Evolutionary conservation across 30 jellyfish, hydroid and myxozoan genomes (phyloP).

Genomic region (Mastigias papua): DNA sequence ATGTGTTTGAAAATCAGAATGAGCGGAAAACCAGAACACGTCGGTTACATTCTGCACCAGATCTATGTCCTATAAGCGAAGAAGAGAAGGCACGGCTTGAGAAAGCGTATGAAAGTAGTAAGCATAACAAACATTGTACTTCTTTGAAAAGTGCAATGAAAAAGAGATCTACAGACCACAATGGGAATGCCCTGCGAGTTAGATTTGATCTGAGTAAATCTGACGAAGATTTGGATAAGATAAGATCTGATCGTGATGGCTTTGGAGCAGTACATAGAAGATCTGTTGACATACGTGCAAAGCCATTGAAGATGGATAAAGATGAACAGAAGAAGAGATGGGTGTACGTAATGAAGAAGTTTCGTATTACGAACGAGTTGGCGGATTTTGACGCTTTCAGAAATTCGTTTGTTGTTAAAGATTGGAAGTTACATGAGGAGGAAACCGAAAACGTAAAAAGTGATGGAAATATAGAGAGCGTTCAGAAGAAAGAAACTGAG

Average conservation of each 20-base stretch:
- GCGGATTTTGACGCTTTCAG: constrained; percentile 16
- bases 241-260: constrained; percentile 1
- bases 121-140: not conserved
- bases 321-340: constrained; percentile 31
- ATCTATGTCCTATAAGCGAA: not conserved
- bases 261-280: not conserved
- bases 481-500: not conserved
- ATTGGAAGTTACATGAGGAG: not conserved
- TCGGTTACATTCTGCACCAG: constrained; percentile 15
- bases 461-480: not conserved
- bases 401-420: not conserved
- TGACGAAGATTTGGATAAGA: not conserved
- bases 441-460: not conserved
- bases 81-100: not conserved
- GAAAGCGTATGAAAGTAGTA: not conserved
- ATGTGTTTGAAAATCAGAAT: not conserved
- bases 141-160: constrained; percentile 68
- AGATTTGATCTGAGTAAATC: constrained; percentile 63
- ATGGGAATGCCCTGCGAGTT: constrained; percentile 38
- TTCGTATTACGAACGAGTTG: constrained; percentile 43
- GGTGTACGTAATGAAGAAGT: constrained; percentile 56
- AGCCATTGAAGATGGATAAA: not conserved
- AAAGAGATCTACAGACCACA: constrained; percentile 26
- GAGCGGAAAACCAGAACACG: not conserved
- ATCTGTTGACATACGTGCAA: not conserved